Base-by-base conservation (phyloP, 1,140 invertebrate genomes). In the Bicyclus anynana region DNA sequence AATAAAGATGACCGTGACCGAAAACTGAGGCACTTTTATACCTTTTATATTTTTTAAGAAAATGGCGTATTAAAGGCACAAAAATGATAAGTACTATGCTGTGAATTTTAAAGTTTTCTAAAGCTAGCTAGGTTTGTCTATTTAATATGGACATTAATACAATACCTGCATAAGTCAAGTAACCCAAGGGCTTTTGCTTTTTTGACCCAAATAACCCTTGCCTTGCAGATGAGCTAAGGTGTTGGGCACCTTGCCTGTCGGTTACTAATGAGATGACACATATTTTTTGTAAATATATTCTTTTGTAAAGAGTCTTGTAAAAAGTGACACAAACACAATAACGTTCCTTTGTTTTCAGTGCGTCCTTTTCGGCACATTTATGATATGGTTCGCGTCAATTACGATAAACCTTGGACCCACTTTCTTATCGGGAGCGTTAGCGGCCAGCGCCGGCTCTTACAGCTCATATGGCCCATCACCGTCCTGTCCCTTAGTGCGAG, bases 391-490 rank as follows among this genome's bases (percentile, higher is more conserved):
- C 85, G 93, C 94, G 9, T 94, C 93, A 52, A 94, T 97, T 69
- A 96, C 96, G 7, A 96, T 97, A 74, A 97, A 98, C 87, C 91
- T 98, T 61, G 96, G 96, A 4, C 96, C 96, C 2, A 97, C 96
- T 3, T 97, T 98, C 86, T 89, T 97, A 62, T 95, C 94, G 53
- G 95, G 95, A 2, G 95, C 95, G 7, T 84, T 97, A 40, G 95
- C 95, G 0, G 94, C 94, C n/a, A 95, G 95, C 68, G 92, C 94
- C 0, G 95, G 95, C 65, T 91, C 91, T n/a, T 86, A 88, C 47
- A 58, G 74, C 12, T 88, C 84, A 5, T 87, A 87, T 38, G 92
- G 92, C 0, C 92, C 94, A 60, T 91, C 94, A 0, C 95, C 95
- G 0, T 94, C 93, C 14, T 97, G 95, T 74, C 95, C 95, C 0